phyloP scores from a whole-genome alignment of 2,888 invertebrate genomes.

The Coelogynopora nodosa region DNA sequence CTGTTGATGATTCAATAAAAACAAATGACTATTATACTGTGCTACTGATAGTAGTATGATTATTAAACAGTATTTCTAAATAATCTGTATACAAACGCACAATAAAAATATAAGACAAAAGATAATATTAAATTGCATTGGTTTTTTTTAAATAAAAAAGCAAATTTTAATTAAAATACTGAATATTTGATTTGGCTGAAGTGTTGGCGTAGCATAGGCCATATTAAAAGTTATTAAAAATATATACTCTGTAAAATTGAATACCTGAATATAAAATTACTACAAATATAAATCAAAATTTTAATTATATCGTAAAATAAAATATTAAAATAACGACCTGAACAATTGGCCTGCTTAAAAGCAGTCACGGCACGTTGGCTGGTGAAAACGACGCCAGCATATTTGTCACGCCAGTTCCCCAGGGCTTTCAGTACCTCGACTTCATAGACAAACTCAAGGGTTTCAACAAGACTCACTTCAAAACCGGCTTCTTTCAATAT shows the following conservation, averaged over 20 bases:
- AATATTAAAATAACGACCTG: background rate
- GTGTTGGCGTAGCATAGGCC: background rate
- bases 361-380: conserved; percentile 37
- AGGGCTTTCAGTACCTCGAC: conserved; percentile 16
- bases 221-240: background rate
- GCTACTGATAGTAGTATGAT: too few species aligned
- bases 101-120: too few species aligned
- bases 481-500: conserved; percentile 31
- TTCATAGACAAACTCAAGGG: conserved; percentile 39
- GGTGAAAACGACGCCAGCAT: conserved; percentile 27
- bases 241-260: background rate
- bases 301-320: background rate
- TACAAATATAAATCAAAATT: background rate
- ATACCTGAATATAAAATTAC: background rate
- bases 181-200: too few species aligned
- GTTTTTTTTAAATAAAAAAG: background rate
- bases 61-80: too few species aligned
- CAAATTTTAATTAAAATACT: background rate
- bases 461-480: conserved; percentile 31
- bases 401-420: conserved; percentile 13
- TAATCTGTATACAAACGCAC: too few species aligned
- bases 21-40: too few species aligned
- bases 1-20: too few species aligned
- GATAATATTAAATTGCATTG: too few species aligned
- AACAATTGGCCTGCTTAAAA: conserved; percentile 6